A percentile compares a stretch with the other conserved stretches of the same genome.
These are phyloP conservation scores for Dromius quadrimaculatus DNA, from an alignment of 2,888 invertebrate genomes.

Conservation along the genomic window DNA sequence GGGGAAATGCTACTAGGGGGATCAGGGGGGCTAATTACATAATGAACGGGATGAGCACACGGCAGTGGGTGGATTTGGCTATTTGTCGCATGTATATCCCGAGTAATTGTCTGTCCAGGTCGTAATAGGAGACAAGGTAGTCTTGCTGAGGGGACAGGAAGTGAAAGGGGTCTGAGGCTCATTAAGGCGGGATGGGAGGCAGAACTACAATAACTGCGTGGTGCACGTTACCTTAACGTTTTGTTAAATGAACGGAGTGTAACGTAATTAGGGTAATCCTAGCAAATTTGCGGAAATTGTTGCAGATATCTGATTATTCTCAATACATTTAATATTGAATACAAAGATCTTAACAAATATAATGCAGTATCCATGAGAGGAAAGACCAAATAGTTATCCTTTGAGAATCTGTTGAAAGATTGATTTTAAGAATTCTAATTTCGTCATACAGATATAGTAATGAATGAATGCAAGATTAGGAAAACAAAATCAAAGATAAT, in stretches of 20 bases:
- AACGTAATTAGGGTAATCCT: no score
- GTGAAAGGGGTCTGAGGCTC: conserved; percentile 61
- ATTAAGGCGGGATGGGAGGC: conserved; percentile 63
- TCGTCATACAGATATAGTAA: no score
- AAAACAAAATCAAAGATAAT: no score
- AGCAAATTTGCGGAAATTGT: no score
- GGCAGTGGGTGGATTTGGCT: conserved; percentile 48
- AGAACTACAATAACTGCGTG: conserved; percentile 61
- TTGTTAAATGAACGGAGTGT: background rate
- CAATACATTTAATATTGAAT: no score
- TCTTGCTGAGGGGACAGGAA: conserved; percentile 59
- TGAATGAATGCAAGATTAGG: no score
- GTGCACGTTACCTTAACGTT: conserved; percentile 57
- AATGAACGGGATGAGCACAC: conserved; percentile 48
- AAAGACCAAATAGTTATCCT: no score
- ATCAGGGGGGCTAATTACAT: conserved; percentile 38
- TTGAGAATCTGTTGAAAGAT: no score
- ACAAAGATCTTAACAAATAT: no score
- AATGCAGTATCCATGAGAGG: no score
- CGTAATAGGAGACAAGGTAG: conserved; percentile 34
- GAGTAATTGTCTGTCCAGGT: conserved; percentile 25
- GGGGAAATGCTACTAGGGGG: background rate
- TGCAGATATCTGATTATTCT: no score
- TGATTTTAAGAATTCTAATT: no score
- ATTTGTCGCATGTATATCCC: conserved; percentile 50